These are phyloP conservation scores for Siniperca scherzeri DNA, from an alignment of 2,797 vertebrate genomes.

Conservation along the genomic window DNA sequence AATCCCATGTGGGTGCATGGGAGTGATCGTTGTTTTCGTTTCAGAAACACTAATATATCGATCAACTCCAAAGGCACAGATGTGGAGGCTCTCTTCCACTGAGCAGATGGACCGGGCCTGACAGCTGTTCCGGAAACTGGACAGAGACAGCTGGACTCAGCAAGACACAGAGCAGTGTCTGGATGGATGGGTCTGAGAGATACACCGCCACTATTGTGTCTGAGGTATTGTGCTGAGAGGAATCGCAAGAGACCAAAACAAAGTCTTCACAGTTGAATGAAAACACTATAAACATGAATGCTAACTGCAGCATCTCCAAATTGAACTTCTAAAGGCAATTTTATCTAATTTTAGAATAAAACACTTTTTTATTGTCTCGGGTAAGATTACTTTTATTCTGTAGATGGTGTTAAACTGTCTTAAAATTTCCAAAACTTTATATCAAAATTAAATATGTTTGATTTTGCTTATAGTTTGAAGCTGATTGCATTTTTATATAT, in stretches of 20 bases:
- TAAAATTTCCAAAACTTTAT: neutral
- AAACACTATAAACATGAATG: neutral
- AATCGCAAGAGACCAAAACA: neutral
- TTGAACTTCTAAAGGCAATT: neutral
- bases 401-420: neutral
- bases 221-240: slow-evolving; percentile 46
- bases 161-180: slow-evolving; percentile 57
- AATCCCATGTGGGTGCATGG: slow-evolving; percentile 47
- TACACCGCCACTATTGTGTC: slow-evolving; percentile 63
- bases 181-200: slow-evolving; percentile 65
- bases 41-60: slow-evolving; percentile 57
- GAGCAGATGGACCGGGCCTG: slow-evolving; percentile 23
- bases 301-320: neutral
- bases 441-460: neutral
- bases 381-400: neutral
- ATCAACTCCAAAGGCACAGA: slow-evolving; percentile 7
- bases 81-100: neutral
- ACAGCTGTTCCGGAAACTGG: slow-evolving; percentile 50
- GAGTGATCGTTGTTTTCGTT: slow-evolving; percentile 54
- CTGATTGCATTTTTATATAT: neutral
- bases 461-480: neutral
- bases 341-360: neutral
- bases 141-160: neutral
- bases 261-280: neutral
- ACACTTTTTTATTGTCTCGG: too few species aligned